Base-by-base conservation (phyloP, 30 jellyfish, hydroid and myxozoan genomes). In the Hydra vulgaris region DNA sequence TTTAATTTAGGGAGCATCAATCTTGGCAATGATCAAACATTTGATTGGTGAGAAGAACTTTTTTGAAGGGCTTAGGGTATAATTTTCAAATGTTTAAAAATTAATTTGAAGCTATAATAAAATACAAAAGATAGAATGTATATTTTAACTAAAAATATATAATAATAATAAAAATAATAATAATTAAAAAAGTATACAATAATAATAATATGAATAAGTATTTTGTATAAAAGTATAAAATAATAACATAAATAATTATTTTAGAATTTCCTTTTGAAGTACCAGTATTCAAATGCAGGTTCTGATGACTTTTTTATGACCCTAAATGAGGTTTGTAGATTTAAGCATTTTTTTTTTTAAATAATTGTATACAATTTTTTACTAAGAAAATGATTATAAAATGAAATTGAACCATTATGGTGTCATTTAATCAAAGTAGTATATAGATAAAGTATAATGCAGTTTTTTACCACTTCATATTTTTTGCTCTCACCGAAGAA, bases 261-360 rank as follows among this genome's bases (percentile, higher is more conserved):
- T 27, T 23, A 78, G 85, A 27, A 21, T 54, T 78, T 27, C 54
- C 54, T 78, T 21, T 27, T 17, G 0, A 78, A 53, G 23, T 78
- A 78, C 18, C 53, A 21, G 7, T 78, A 78, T 61, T 40, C 79
- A 15, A 78, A 78, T 23, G 85, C 85, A 27, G 85, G 53, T 78
- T 81, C 85, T 52, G 4, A 7, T 1, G 79, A 78, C 19, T 78
- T 78, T 56, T 78, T 76, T 76, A 27, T 18, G 7, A 15, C 85
- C 26, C 21, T 78, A 23, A 21, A 52, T 15, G 79, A 27, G 85
- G 85, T 78, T 27, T n/a, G 79, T n/a, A 17, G 18, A n/a, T 17
- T 61, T 21, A 61, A 61, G 72, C 0, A 22, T 70, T 70, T 70
- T 25, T 70, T 70, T 0, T 5, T 40, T 40, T 40, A 3, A 3